Evolutionary conservation across 2,888 invertebrate genomes (phyloP), one percentile per base, ranked within the genome.

Genomic region (Corythucha ciliata): DNA sequence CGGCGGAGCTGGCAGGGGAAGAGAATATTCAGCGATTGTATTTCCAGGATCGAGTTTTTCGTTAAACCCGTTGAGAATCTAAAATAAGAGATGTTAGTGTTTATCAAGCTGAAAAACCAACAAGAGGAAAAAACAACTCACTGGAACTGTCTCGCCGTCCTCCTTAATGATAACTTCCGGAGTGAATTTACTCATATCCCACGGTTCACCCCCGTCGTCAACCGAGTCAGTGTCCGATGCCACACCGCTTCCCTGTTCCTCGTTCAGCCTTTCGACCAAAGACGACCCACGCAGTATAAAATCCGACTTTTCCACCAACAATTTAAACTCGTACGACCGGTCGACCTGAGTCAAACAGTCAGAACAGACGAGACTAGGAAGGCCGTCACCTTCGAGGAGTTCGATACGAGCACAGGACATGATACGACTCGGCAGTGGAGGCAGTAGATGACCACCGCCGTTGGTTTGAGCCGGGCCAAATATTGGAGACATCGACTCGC

Each of bases 141-240:
- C n/a, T n/a, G n/a, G n/a, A n/a, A n/a, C n/a, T n/a, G n/a, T n/a
- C 32, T 49, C 53, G 21, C 50, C 49, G 16, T 59, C 59, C 48
- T 60, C 60, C 29, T 60, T 58, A 21, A 60, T 59, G 27, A 60
- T 60, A 1, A 60, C 60, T 55, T 60, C 58, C 4, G 60, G 60
- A 18, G 58, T 60, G 18, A 60, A 60, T 45, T 58, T 58, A 41
- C 57, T 60, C 57, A 60, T 58, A 39, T 60, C 60, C 58, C 58
- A 58, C 12, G 48, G 55, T 33, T 58, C 60, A 14, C 42, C 54
- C n/a, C n/a, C n/a, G 26, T 50, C 54, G 41, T 59, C 60, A 14
- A 48, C 42, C 12, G 47, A 48, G 22, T 57, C 56, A 27, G 45
- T 47, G 18, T 56, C 56, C 5, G 53, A 50, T 25, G 29, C 12